Conservation (phyloP, 2,797 vertebrate species). For the Miichthys miiuy region DNA sequence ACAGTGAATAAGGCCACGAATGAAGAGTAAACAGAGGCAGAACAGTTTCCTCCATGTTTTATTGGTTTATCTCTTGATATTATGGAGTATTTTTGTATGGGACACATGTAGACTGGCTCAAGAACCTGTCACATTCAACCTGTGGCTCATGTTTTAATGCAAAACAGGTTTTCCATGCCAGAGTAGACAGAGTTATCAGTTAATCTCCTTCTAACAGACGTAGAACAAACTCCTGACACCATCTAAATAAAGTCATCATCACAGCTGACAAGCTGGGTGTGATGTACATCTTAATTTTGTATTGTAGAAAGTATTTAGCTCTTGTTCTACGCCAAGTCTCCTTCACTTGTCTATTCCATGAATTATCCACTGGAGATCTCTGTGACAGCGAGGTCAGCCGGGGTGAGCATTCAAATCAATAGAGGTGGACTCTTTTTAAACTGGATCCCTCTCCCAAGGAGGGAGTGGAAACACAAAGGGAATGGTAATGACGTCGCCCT, state of each 20-base stretch:
- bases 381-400: background rate
- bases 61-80: background rate
- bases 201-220: slow-evolving; percentile 9
- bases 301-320: background rate
- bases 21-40: too few relatives aligned
- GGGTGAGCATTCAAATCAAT: slow-evolving; percentile 34
- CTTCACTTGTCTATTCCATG: background rate
- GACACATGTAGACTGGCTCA: background rate
- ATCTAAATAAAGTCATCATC: slow-evolving; percentile 17
- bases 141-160: background rate
- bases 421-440: slow-evolving; percentile 7
- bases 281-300: background rate
- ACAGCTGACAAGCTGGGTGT: background rate
- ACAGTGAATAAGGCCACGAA: background rate
- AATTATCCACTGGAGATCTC: background rate
- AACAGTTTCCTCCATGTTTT: background rate
- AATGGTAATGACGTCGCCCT: slow-evolving; percentile 14
- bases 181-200: slow-evolving; percentile 5
- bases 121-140: background rate
- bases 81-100: background rate
- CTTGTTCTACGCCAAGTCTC: background rate
- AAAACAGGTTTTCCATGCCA: background rate
- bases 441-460: background rate
- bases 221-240: background rate
- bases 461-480: background rate